Evolutionary conservation across 2,888 invertebrate genomes (phyloP), one percentile per base, ranked within the genome.

Genomic region (Calliphora vomitoria): DNA sequence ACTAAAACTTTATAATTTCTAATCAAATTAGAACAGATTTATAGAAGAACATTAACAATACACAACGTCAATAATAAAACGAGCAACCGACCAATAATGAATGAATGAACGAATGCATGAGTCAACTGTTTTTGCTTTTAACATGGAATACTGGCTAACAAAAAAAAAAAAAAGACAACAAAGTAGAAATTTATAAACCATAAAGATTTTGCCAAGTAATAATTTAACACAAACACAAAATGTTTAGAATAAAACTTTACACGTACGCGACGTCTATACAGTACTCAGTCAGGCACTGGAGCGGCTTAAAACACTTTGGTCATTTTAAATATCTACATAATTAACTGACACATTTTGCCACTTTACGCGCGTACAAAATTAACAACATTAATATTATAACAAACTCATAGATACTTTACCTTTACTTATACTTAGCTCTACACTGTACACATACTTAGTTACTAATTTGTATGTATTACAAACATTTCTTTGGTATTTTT

Each of bases 301-400:
- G 74, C 84, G 79, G 80, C 69, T 75, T 25, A 80, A 85, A 69
- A 4, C 41, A 69, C 75, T 81, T 85, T 80, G 80, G 74, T 66
- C 79, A 75, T 85, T 85, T 81, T 71, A 85, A 75, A 85, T 83
- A 81, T 76, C 80, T 62, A 62, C 53, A 81, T 85, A 85, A 85
- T 85, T 85, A 85, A 85, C 85, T 85, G 85, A 85, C 85, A 85
- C 85, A 85, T 85, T 85, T 85, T 81, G 85, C 85, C 85, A 85
- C 80, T 85, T 85, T 85, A 85, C 69, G 85, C 62, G 80, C 80
- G 64, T 85, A 75, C 62, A 64, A 85, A 85, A 81, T 81, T 84
- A 84, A 84, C 79, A 35, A 68, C 84, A 84, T 79, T 83, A 83
- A 79, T 83, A 62, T 41, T 53, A 35, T 47, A 66, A 38, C 62